phyloP scores from a whole-genome alignment of 2,888 invertebrate genomes.

The Diploptera punctata region DNA sequence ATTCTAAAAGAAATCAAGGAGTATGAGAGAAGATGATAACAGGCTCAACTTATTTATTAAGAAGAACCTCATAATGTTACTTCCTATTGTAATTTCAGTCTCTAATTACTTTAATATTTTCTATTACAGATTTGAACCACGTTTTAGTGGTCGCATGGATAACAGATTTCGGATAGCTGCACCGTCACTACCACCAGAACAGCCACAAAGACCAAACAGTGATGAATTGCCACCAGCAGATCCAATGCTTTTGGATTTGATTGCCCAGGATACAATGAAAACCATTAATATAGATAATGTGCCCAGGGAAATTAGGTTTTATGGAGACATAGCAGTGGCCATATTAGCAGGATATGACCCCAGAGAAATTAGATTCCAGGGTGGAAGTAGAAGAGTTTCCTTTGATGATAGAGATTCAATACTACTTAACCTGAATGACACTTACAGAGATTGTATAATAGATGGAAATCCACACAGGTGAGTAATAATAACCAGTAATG shows the following conservation, averaged over 20 bases:
- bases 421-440: slow-evolving; percentile 67
- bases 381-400: slow-evolving; percentile 75
- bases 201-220: not conserved
- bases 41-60: too few species aligned
- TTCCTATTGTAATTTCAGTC: too few species aligned
- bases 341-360: slow-evolving; percentile 88
- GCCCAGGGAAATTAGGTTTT: slow-evolving; percentile 83
- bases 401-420: slow-evolving; percentile 79
- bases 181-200: not conserved
- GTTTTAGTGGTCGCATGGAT: slow-evolving; percentile 13
- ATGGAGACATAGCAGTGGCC: slow-evolving; percentile 83
- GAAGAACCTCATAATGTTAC: too few species aligned
- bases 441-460: slow-evolving; percentile 74
- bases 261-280: slow-evolving; percentile 73
- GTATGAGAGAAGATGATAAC: too few species aligned
- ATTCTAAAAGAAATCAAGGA: too few species aligned
- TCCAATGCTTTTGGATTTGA: slow-evolving; percentile 59
- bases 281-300: slow-evolving; percentile 83
- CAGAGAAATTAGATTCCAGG: slow-evolving; percentile 82
- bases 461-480: slow-evolving; percentile 71
- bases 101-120: not conserved
- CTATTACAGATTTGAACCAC: slow-evolving; percentile 34
- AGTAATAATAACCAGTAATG: too few species aligned
- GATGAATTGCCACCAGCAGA: slow-evolving; percentile 57
- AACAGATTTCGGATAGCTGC: slow-evolving; percentile 24